These are phyloP conservation scores for Phymorhynchus buccinoides DNA, from an alignment of 1,140 invertebrate species.

Conservation along the genomic window DNA sequence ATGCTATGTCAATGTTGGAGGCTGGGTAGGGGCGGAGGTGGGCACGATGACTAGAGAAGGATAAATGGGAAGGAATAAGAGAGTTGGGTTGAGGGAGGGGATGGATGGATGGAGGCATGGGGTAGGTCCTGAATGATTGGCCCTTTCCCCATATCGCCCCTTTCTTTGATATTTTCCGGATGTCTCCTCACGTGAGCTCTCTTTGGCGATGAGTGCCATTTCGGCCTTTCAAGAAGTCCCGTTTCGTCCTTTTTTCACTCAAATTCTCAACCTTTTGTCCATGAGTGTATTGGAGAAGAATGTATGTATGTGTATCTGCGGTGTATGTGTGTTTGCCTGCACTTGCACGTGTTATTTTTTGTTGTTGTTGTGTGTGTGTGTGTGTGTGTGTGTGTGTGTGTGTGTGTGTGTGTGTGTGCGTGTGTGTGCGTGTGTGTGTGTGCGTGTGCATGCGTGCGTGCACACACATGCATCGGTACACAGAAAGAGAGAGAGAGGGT, in stretches of 20 bases:
- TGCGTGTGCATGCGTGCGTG: background rate
- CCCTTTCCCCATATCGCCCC: no score
- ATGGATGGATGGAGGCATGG: no score
- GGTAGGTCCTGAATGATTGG: no score
- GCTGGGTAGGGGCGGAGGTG: no score
- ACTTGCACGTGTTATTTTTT: background rate
- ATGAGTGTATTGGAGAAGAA: background rate
- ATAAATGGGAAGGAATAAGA: no score
- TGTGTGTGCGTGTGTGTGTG: background rate
- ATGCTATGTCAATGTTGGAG: no score
- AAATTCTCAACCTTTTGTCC: no score
- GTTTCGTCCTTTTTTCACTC: no score
- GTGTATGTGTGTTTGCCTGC: background rate
- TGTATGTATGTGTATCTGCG: background rate
- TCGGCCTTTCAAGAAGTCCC: no score
- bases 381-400: constrained; percentile 2
- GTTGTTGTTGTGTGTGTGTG: background rate
- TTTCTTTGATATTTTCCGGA: no score
- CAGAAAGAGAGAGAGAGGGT: background rate
- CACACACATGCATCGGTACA: background rate
- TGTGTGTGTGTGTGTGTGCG: background rate
- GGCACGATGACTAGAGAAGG: no score
- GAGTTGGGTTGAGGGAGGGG: no score
- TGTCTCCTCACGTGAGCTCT: background rate
- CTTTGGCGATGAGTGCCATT: background rate